These are phyloP conservation scores for Hyposoter dolosus DNA, from an alignment of 2,888 invertebrate species.

Conservation along the genomic window DNA sequence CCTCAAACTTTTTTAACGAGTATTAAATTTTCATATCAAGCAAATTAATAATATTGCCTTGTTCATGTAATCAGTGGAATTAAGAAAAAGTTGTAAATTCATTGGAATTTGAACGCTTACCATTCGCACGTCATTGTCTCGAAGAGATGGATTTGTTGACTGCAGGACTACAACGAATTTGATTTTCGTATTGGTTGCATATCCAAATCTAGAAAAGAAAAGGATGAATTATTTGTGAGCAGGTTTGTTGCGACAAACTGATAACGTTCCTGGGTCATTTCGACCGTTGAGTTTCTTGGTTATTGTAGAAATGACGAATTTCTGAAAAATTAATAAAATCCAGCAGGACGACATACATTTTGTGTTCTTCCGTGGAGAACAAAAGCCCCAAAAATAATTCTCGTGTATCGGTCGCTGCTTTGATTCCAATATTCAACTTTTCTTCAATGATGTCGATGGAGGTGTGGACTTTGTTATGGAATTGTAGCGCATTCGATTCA, in stretches of 20 bases:
- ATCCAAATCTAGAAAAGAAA: slow-evolving; percentile 91
- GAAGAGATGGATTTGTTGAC: slow-evolving; percentile 93
- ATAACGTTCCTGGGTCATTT: neutral
- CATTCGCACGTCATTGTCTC: slow-evolving; percentile 97
- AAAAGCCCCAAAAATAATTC: slow-evolving; percentile 96
- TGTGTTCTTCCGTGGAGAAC: slow-evolving; percentile 97
- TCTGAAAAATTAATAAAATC: neutral
- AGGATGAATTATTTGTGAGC: neutral
- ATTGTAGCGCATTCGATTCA: slow-evolving; percentile 93
- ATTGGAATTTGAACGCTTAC: slow-evolving; percentile 85
- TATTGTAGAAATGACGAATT: neutral
- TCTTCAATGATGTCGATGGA: slow-evolving; percentile 96
- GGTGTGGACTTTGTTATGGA: slow-evolving; percentile 97
- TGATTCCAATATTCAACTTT: slow-evolving; percentile 88
- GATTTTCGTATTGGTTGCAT: slow-evolving; percentile 98
- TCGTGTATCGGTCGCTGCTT: slow-evolving; percentile 91
- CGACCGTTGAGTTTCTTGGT: too few species aligned
- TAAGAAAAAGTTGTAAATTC: neutral
- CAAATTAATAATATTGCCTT: neutral
- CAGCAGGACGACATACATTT: slow-evolving; percentile 89
- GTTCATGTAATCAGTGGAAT: neutral
- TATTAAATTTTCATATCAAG: too few species aligned
- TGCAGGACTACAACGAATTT: slow-evolving; percentile 97
- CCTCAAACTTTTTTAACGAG: too few species aligned
- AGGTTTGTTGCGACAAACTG: neutral